phyloP scores from a whole-genome alignment of 2,888 invertebrate genomes.

The Drosophila planitibia region DNA sequence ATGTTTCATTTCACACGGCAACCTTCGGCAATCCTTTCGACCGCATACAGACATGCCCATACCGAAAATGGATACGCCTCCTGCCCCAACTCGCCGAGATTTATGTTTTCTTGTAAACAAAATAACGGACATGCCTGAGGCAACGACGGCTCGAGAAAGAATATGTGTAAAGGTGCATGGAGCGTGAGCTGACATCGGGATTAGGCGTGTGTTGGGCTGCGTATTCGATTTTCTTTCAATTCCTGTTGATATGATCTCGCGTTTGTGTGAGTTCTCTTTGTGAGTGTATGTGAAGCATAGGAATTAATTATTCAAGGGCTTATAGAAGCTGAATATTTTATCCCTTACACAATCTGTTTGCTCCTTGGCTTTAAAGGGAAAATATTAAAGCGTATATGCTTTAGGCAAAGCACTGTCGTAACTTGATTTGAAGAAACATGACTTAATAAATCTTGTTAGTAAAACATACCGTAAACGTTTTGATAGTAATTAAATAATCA shows the following conservation, averaged over 20 bases:
- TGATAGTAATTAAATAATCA: slow-evolving; percentile 15
- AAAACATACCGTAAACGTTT: neutral
- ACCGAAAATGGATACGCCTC: slow-evolving; percentile 29
- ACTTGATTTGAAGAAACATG: neutral
- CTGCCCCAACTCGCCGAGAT: slow-evolving; percentile 56
- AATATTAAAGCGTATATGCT: neutral
- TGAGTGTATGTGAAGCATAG: slow-evolving; percentile 18
- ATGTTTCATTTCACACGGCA: slow-evolving; percentile 81
- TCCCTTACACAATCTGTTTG: slow-evolving; percentile 3
- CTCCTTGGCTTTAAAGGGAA: slow-evolving; percentile 1
- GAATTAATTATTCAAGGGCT: slow-evolving; percentile 72
- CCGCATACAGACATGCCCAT: slow-evolving; percentile 68
- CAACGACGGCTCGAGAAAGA: slow-evolving; percentile 25
- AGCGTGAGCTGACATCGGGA: slow-evolving; percentile 65
- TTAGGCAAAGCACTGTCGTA: neutral
- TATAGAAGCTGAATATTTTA: slow-evolving; percentile 37
- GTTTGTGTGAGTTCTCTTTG: slow-evolving; percentile 20
- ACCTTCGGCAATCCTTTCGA: slow-evolving; percentile 74
- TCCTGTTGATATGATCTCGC: slow-evolving; percentile 42
- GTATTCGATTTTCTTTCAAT: slow-evolving; percentile 58
- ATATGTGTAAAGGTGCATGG: slow-evolving; percentile 40
- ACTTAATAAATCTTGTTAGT: neutral
- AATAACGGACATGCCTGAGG: slow-evolving; percentile 77
- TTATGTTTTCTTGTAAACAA: slow-evolving; percentile 80
- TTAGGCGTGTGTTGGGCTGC: slow-evolving; percentile 62